Conservation (phyloP, 2,888 invertebrate genomes). For the Drosophila anomelani region DNA sequence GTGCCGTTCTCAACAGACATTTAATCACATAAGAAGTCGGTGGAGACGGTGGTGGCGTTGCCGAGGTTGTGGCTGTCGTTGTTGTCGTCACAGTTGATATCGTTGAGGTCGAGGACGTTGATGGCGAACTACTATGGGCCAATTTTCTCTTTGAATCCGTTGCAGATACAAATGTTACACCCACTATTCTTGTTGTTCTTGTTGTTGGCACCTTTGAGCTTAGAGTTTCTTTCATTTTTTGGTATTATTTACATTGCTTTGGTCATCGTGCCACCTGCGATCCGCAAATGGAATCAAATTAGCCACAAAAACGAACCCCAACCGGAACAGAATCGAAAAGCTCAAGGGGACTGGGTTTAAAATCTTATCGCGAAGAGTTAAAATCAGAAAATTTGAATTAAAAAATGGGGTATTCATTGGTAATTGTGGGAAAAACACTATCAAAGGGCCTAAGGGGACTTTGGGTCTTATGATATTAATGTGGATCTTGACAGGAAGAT, state of each 20-base stretch:
- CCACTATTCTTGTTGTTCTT: slow-evolving; percentile 20
- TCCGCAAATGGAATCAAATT: slow-evolving; percentile 7
- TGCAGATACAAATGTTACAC: slow-evolving; percentile 41
- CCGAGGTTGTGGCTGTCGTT: slow-evolving; percentile 7
- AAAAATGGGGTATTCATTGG: background rate
- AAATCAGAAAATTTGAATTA: background rate
- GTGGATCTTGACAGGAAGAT: background rate
- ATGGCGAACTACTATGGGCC: slow-evolving; percentile 27
- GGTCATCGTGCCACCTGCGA: slow-evolving; percentile 35
- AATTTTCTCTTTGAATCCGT: slow-evolving; percentile 32
- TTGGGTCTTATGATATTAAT: background rate
- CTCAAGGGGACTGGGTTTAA: background rate
- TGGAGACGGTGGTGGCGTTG: slow-evolving; percentile 23
- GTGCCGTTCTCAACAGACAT: slow-evolving; percentile 83
- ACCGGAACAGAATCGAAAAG: slow-evolving; percentile 17
- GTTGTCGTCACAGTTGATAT: slow-evolving; percentile 15
- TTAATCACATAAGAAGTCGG: slow-evolving; percentile 81
- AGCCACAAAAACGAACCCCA: slow-evolving; percentile 8
- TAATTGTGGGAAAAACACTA: background rate
- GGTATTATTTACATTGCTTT: slow-evolving; percentile 54
- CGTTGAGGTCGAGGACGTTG: slow-evolving; percentile 36
- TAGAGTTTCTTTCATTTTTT: slow-evolving; percentile 73
- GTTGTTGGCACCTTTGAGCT: slow-evolving; percentile 63
- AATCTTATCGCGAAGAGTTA: slow-evolving; percentile 14
- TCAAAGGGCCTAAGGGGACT: background rate